Percentiles rank a stretch among this genome's conserved stretches.
phyloP scores from a whole-genome alignment of 2,113 vertebrate species.

The Embiotoca jacksoni region DNA sequence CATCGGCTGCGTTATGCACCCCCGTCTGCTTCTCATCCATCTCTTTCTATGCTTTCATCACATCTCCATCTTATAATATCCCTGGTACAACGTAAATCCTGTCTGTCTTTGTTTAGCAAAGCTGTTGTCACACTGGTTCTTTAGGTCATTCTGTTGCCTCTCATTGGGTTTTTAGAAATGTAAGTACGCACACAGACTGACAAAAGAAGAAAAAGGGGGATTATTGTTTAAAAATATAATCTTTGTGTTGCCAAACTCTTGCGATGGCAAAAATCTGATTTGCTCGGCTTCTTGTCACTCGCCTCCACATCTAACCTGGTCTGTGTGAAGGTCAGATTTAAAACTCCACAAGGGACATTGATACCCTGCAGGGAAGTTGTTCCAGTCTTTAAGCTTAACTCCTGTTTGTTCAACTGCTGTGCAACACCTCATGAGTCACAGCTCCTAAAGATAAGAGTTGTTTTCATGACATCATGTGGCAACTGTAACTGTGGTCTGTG shows the following conservation, averaged over 20 bases:
- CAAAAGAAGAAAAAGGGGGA: background rate
- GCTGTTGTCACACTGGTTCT: constrained; percentile 19
- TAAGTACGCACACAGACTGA: background rate
- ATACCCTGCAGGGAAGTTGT: constrained; percentile 26
- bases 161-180: background rate
- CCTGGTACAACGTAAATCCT: background rate
- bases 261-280: background rate
- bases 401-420: constrained; percentile 61
- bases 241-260: background rate
- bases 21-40: constrained; percentile 29
- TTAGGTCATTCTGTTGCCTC: background rate
- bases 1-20: constrained; percentile 33
- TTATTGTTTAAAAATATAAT: background rate
- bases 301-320: background rate
- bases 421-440: constrained; percentile 65
- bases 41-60: constrained; percentile 19
- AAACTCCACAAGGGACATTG: constrained; percentile 32
- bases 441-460: constrained; percentile 62
- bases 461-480: constrained; percentile 39
- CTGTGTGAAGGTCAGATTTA: constrained; percentile 30
- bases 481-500: constrained; percentile 33
- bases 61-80: constrained; percentile 9
- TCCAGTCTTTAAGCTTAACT: constrained; percentile 55
- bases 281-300: background rate
- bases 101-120: constrained; percentile 17